Evolutionary conservation across 1,140 invertebrate species (phyloP), one percentile per base, ranked within the genome.

Genomic region (Eurosta solidaginis): DNA sequence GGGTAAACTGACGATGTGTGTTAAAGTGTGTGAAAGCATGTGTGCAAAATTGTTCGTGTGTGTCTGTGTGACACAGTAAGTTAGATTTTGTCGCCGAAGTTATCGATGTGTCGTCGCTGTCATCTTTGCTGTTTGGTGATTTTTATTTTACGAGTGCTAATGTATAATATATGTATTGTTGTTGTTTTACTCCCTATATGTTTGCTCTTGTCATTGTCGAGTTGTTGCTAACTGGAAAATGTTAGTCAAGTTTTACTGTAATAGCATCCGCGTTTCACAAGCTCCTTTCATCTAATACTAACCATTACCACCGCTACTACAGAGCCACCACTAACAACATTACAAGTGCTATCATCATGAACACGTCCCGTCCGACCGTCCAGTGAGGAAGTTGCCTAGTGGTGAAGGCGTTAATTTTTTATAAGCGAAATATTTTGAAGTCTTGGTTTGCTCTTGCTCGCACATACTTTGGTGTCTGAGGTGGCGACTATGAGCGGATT

Each of bases 381-480:
- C 36, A 45, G 22, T 40, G 4, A 17, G 4, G n/a, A 3, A 49
- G n/a, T 29, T 14, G 9, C n/a, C 33, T 9, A 40, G 22, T 33
- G 59, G 59, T 33, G 33, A 68, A 68, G 33, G 59, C 59, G 59
- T 40, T 33, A 68, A 68, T 68, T 40, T n/a, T n/a, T 20, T 68
- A 9, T 40, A 68, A 40, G 36, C n/a, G 59, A 40, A 36, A 20
- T 68, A 68, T 20, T 68, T 68, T 7, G 20, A 20, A 1, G 5
- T 63, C 27, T 17, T 27, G 50, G 6, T 59, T 1, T 59, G 29
- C 27, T n/a, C 4, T 14, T 59, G 59, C 36, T 54, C 27, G 50
- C 59, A 68, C 59, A 68, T 68, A 68, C 59, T 68, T 68, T 68
- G 59, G 33, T 68, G 59, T 68, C 59, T 40, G 59, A 68, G 59